These are phyloP conservation scores for Lithobates pipiens DNA, from an alignment of 2,797 vertebrate genomes.

Conservation along the genomic window DNA sequence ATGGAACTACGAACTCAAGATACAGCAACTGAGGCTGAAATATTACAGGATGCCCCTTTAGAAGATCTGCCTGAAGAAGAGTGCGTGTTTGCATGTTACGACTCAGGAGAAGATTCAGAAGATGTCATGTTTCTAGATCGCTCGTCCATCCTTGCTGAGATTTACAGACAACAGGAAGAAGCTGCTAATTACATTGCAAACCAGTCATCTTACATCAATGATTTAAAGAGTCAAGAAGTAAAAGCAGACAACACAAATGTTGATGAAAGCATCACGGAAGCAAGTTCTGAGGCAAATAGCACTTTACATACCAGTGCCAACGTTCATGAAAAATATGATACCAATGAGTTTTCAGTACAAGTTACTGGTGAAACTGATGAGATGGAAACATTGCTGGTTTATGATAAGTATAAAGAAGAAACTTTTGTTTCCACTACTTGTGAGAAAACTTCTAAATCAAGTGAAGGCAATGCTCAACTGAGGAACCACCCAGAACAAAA, in stretches of 20 bases:
- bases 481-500: neutral
- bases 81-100: constrained; percentile 60
- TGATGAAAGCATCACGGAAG: neutral
- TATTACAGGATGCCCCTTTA: constrained; percentile 17
- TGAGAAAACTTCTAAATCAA: neutral
- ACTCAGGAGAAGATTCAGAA: constrained; percentile 62
- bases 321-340: too few species aligned
- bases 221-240: neutral
- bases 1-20: neutral
- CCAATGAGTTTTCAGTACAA: neutral
- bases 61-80: neutral
- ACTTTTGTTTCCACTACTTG: neutral
- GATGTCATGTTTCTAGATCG: constrained; percentile 52
- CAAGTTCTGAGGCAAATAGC: neutral
- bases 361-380: neutral
- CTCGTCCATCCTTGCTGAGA: neutral
- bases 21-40: neutral
- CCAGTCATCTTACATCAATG: neutral
- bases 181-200: constrained; percentile 12
- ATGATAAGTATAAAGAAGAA: neutral
- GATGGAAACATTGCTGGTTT: neutral
- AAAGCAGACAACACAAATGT: neutral
- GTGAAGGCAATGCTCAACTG: neutral
- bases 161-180: constrained; percentile 37
- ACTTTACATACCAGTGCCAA: neutral